Evolutionary conservation across 2,113 vertebrate species (phyloP), one percentile per base, ranked within the genome.

Genomic region (Cairina moschata): DNA sequence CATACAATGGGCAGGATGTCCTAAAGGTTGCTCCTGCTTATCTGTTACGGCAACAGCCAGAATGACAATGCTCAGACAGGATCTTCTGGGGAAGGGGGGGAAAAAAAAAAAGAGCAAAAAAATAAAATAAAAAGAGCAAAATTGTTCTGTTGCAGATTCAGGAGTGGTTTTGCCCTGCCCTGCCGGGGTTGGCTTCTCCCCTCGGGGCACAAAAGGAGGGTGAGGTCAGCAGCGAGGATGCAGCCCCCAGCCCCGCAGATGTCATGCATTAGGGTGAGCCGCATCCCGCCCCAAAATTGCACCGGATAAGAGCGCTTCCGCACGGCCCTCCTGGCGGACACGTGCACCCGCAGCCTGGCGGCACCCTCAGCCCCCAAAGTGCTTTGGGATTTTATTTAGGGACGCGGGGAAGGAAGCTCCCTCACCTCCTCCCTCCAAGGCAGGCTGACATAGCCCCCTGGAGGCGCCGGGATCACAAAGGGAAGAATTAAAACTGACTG

Each of bases 1-100:
- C 91, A 63, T 74, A 93, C 86, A 95, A 90, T 68, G 32, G 63
- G 42, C 82, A 96, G 83, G 88, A 94, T 77, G 54, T 93, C 80
- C 83, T 90, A 94, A 86, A 84, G 52, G 69, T 28, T 92, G 69
- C 28, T 91, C 31, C 8, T 56, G 55, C 83, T 93, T 75, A 84
- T 78, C 46, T 78, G 21, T 14, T 78, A 12, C 14, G 90, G 83
- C 29, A 86, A 48, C 29, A 65, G 80, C 58, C 88, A 93, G 75
- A 91, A 88, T 40, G 32, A 81, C 44, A 75, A 60, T 14, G 54
- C 65, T 81, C 62, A 84, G 20, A 86, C 40, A 63, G 58, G 62
- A 95, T 55, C 66, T 86, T n/a, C 29, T 92, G 62, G 73, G 66
- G 66, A 76, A 91, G 92, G 63, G 58, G 25, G 17, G 67, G 67